phyloP scores from a whole-genome alignment of 92 coral and sea anemone species.

The Epizoanthus fatuus region DNA sequence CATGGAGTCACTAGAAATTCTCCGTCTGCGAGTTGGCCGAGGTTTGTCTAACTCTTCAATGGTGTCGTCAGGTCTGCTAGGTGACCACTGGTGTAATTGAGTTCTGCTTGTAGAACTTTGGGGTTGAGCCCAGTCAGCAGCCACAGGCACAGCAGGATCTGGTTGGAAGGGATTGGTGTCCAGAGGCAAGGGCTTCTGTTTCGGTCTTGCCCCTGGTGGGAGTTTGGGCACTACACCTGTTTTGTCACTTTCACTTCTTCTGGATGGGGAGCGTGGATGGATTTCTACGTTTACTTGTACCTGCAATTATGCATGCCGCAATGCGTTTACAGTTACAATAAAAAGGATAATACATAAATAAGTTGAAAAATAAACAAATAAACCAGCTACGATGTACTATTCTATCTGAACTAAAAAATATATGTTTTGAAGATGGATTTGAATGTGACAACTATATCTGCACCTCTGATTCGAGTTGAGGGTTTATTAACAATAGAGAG shows the following conservation, averaged over 20 bases:
- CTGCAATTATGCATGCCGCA: not conserved
- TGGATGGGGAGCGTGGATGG: not conserved
- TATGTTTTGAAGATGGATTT: too few species aligned
- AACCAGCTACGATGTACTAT: too few species aligned
- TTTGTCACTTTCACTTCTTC: not conserved
- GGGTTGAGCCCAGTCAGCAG: slow-evolving; percentile 20
- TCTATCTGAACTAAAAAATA: too few species aligned
- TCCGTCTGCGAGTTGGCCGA: slow-evolving; percentile 41
- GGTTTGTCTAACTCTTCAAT: not conserved
- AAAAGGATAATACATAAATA: too few species aligned
- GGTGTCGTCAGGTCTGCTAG: not conserved
- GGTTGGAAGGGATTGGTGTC: slow-evolving; percentile 15
- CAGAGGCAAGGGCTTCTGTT: slow-evolving; percentile 27
- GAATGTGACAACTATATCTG: too few species aligned
- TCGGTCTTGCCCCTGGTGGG: slow-evolving; percentile 72
- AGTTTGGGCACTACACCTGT: slow-evolving; percentile 14
- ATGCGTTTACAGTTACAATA: too few species aligned
- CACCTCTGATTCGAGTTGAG: too few species aligned
- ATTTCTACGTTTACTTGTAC: slow-evolving; percentile 10
- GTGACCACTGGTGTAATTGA: not conserved
- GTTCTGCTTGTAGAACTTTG: slow-evolving; percentile 60
- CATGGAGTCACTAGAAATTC: slow-evolving; percentile 72
- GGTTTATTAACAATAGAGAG: too few species aligned
- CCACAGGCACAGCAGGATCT: slow-evolving; percentile 9
- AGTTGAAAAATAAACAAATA: too few species aligned